Conservation (phyloP, 2,113 vertebrate genomes). For the Chlorodrepanis virens region DNA sequence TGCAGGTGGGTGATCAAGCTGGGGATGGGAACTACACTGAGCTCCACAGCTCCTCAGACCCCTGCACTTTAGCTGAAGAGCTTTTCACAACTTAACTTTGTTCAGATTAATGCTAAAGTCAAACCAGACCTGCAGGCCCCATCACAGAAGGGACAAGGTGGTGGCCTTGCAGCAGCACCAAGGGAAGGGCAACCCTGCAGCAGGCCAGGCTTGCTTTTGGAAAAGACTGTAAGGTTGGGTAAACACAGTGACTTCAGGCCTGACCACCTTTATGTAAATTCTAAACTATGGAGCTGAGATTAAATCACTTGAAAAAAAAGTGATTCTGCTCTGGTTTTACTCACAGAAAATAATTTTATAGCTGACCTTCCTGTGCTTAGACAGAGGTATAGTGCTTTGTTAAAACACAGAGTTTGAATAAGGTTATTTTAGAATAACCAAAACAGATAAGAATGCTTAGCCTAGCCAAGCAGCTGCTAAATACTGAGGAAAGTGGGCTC, state of each 20-base stretch:
- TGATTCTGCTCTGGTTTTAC: background rate
- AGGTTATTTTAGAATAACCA: background rate
- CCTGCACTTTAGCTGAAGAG: background rate
- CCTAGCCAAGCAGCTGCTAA: background rate
- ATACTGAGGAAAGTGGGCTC: background rate
- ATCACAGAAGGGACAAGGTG: background rate
- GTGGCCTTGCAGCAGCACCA: background rate
- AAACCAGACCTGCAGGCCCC: background rate
- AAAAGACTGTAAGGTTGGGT: background rate
- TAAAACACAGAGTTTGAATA: background rate
- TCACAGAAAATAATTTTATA: background rate
- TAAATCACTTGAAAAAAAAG: background rate
- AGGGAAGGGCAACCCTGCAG: background rate
- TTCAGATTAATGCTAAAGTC: background rate
- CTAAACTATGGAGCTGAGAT: background rate
- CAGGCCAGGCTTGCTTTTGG: background rate
- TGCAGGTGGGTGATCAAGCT: accelerated
- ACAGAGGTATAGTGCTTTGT: background rate
- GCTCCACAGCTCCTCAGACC: background rate
- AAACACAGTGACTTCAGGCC: background rate
- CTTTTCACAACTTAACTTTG: background rate
- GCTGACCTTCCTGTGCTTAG: background rate
- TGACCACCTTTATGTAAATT: background rate
- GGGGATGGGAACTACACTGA: accelerated
- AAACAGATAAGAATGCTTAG: background rate